Conservation (phyloP, 2,888 invertebrate species). For the Amitus sp. region DNA sequence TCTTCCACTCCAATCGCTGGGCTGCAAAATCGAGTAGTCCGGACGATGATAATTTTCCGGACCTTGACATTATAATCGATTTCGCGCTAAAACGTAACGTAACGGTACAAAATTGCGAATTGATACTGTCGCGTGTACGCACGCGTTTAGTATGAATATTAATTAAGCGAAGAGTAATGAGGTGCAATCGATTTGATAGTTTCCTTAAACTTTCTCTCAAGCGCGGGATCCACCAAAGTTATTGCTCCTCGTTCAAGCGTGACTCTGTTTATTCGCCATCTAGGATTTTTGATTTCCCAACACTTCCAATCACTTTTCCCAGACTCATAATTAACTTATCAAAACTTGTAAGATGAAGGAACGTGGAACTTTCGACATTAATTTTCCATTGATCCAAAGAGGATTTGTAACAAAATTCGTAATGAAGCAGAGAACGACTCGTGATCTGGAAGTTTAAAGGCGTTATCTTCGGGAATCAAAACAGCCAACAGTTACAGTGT, state of each 20-base stretch:
- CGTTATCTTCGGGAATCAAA: not conserved
- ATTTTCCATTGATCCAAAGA: not conserved
- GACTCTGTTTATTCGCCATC: not conserved
- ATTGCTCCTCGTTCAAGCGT: not conserved
- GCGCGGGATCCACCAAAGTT: not conserved
- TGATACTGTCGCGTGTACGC: not conserved
- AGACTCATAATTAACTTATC: not conserved
- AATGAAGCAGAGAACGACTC: not conserved
- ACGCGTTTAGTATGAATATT: constrained; percentile 5
- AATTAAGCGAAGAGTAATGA: not conserved
- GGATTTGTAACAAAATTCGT: not conserved
- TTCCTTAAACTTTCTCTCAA: not conserved
- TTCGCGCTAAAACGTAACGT: not conserved
- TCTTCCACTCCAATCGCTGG: too few relatives aligned
- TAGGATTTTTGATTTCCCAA: too few relatives aligned
- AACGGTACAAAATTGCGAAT: constrained; percentile 1
- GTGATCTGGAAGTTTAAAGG: not conserved
- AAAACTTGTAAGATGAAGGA: not conserved
- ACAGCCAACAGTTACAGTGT: not conserved
- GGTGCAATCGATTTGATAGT: constrained; percentile 1
- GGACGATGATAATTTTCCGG: too few relatives aligned
- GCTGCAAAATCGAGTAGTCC: too few relatives aligned
- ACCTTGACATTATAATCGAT: not conserved
- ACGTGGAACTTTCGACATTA: not conserved
- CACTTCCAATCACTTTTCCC: too few relatives aligned